Evolutionary conservation across 2,888 invertebrate genomes (phyloP).

Genomic region (Drosophila lacicola): DNA sequence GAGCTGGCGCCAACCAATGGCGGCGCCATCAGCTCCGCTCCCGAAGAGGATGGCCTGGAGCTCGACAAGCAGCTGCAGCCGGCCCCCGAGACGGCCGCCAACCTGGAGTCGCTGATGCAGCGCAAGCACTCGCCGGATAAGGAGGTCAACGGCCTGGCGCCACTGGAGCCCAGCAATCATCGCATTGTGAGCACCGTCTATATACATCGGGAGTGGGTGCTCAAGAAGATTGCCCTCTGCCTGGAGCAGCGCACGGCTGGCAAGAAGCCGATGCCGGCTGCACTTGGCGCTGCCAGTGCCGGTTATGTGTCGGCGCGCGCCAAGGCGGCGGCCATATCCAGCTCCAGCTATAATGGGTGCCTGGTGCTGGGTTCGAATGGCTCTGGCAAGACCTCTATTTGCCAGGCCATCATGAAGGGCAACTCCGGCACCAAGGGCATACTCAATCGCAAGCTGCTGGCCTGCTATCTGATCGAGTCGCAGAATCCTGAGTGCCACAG

Average conservation of each 20-base stretch:
- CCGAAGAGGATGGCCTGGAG: constrained; percentile 70
- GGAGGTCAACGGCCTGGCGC: constrained; percentile 81
- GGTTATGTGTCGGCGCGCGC: constrained; percentile 80
- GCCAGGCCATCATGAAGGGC: constrained; percentile 88
- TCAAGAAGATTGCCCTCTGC: constrained; percentile 96
- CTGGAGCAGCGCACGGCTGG: constrained; percentile 94
- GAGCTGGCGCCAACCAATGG: constrained; percentile 70
- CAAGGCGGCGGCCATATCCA: constrained; percentile 81
- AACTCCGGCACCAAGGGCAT: constrained; percentile 85
- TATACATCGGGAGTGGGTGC: constrained; percentile 94
- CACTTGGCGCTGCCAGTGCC: constrained; percentile 59
- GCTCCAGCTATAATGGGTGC: constrained; percentile 89
- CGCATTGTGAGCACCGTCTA: constrained; percentile 79
- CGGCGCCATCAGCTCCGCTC: constrained; percentile 53
- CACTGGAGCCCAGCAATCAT: constrained; percentile 54
- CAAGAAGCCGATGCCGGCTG: constrained; percentile 87
- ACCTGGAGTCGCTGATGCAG: constrained; percentile 83
- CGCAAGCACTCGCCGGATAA: constrained; percentile 85
- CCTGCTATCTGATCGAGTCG: constrained; percentile 95
- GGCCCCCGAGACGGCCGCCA: constrained; percentile 79
- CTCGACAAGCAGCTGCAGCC: constrained; percentile 28
- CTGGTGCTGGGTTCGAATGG: constrained; percentile 96
- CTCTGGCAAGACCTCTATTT: constrained; percentile 96
- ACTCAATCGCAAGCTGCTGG: constrained; percentile 90
- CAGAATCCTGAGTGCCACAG: constrained; percentile 94